phyloP scores from a whole-genome alignment of 2,797 vertebrate species.

The Petrocephalus sullivani region DNA sequence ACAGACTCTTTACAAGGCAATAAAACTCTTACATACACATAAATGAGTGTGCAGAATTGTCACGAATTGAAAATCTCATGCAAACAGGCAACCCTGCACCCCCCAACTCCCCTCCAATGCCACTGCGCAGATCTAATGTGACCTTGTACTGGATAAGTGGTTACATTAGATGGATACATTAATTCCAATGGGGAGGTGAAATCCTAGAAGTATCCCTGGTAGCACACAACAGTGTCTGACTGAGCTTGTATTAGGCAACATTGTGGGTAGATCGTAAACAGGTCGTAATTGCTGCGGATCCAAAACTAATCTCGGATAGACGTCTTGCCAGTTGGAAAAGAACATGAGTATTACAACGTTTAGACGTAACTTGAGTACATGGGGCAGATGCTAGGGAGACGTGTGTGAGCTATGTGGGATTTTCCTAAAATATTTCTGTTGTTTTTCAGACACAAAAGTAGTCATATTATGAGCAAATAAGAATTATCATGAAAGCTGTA shows the following conservation, averaged over 20 bases:
- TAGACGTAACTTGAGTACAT: not conserved
- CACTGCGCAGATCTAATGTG: not conserved
- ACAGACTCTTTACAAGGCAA: too few relatives aligned
- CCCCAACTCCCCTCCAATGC: not conserved
- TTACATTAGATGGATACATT: not conserved
- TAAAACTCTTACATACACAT: too few relatives aligned
- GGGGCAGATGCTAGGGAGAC: not conserved
- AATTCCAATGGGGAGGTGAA: not conserved
- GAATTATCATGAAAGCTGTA: not conserved
- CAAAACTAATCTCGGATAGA: not conserved
- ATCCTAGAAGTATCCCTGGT: not conserved
- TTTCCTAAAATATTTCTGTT: not conserved
- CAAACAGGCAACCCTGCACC: too few relatives aligned
- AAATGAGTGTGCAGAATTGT: too few relatives aligned
- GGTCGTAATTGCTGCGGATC: not conserved
- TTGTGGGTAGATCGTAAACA: not conserved
- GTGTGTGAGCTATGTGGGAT: not conserved
- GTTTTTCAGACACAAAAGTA: not conserved
- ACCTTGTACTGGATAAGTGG: not conserved
- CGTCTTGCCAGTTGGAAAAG: not conserved
- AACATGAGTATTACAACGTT: not conserved
- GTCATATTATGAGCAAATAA: not conserved
- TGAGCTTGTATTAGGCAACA: not conserved
- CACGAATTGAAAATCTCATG: too few relatives aligned
- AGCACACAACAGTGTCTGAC: not conserved